phyloP scores from a whole-genome alignment of 2,797 vertebrate genomes.

The Spinus pinus region DNA sequence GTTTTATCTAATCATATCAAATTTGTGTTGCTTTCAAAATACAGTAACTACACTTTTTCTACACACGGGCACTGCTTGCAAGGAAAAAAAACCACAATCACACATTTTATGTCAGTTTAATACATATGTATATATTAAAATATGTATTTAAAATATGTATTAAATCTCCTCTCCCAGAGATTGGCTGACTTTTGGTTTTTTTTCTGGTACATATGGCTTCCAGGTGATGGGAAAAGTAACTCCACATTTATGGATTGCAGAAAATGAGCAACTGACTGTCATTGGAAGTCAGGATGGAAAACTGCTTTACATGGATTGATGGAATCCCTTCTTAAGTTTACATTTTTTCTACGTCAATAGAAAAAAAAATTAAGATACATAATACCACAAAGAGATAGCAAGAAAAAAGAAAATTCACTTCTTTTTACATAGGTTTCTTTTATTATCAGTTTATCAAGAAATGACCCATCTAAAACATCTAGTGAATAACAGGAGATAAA shows the following conservation, averaged over 20 bases:
- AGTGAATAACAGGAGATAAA: not conserved
- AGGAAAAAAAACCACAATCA: not conserved
- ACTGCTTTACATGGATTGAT: conserved; percentile 11
- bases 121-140: not conserved
- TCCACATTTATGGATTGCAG: not conserved
- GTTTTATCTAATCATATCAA: not conserved
- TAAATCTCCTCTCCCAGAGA: not conserved
- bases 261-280: not conserved
- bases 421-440: not conserved
- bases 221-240: not conserved
- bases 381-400: not conserved
- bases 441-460: not conserved
- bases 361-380: not conserved
- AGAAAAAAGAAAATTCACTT: not conserved
- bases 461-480: not conserved
- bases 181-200: not conserved
- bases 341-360: not conserved
- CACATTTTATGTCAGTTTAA: not conserved
- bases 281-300: not conserved
- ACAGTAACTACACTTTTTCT: not conserved
- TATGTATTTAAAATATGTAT: not conserved
- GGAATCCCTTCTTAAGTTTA: conserved; percentile 9
- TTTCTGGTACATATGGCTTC: not conserved
- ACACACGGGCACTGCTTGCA: not conserved
- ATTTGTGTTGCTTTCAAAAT: not conserved